Percentiles rank a stretch among this genome's conserved stretches.
phyloP scores from a whole-genome alignment of 2,113 vertebrate genomes.

The Conger conger region DNA sequence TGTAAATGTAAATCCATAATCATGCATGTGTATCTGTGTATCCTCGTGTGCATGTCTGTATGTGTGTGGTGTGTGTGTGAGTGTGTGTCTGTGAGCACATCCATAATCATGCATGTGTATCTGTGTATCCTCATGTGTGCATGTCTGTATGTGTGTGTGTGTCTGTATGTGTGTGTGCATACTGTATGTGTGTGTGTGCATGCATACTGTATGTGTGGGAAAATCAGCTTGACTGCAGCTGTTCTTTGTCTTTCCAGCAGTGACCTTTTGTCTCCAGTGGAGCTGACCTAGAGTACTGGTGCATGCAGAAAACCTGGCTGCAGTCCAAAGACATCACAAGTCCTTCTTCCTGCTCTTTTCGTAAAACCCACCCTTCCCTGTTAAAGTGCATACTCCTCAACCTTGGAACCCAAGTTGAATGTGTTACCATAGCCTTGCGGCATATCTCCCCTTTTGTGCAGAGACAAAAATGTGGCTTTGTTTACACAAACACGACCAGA shows the following conservation, averaged over 20 bases:
- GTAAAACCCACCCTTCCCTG: not conserved
- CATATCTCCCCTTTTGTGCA: not conserved
- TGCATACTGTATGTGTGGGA: not conserved
- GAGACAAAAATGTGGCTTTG: not conserved
- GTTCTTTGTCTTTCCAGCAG: not conserved
- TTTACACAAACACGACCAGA: not conserved
- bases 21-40: not conserved
- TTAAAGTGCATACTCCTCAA: not conserved
- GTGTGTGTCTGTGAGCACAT: no score
- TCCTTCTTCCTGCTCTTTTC: not conserved
- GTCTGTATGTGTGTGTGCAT: not conserved
- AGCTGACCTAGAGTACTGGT: not conserved
- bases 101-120: no score
- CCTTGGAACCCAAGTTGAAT: not conserved
- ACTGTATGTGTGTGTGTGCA: not conserved
- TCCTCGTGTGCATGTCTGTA: no score
- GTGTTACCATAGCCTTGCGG: not conserved
- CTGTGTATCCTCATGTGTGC: not conserved
- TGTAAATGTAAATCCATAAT: slow-evolving; percentile 11
- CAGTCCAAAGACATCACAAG: not conserved
- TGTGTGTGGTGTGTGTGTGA: no score
- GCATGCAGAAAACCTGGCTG: not conserved
- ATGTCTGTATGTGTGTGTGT: not conserved
- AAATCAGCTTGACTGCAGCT: not conserved
- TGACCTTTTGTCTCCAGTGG: not conserved